Percentiles rank a stretch among this genome's conserved stretches.
phyloP scores from a whole-genome alignment of 2,888 invertebrate genomes.

The Carcina quercana region DNA sequence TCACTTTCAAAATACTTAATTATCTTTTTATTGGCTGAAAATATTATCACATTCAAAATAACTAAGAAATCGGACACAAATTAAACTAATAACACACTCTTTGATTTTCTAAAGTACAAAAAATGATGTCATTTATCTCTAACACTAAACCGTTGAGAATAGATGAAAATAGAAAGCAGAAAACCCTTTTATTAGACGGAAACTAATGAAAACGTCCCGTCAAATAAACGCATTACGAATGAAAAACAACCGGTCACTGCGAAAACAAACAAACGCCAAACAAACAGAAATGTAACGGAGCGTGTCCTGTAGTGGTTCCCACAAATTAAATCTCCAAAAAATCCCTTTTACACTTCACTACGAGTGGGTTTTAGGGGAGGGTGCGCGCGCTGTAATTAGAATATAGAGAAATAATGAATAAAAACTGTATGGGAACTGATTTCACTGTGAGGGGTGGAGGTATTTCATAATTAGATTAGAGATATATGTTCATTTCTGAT shows the following conservation, averaged over 20 bases:
- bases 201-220: not conserved
- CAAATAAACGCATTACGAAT: not conserved
- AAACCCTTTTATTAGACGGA: too few species aligned
- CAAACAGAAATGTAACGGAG: slow-evolving; percentile 39
- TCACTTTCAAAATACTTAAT: too few species aligned
- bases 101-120: too few species aligned
- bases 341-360: slow-evolving; percentile 36
- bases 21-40: too few species aligned
- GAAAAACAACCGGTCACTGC: slow-evolving; percentile 9
- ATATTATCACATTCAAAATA: too few species aligned
- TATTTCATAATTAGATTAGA: slow-evolving; percentile 5
- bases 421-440: slow-evolving; percentile 58
- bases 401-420: slow-evolving; percentile 57
- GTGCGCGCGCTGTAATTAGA: slow-evolving; percentile 49
- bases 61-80: too few species aligned
- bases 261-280: slow-evolving; percentile 24
- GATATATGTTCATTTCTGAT: too few species aligned
- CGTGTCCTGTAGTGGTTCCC: slow-evolving; percentile 54
- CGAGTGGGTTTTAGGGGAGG: slow-evolving; percentile 38
- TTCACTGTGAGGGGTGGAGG: slow-evolving; percentile 21
- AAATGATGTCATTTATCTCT: too few species aligned
- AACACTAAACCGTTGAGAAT: too few species aligned
- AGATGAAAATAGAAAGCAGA: too few species aligned
- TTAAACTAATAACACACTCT: too few species aligned
- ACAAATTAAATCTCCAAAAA: slow-evolving; percentile 61